Conservation (phyloP, 2,797 vertebrate genomes). For the Muscicapa striata region DNA sequence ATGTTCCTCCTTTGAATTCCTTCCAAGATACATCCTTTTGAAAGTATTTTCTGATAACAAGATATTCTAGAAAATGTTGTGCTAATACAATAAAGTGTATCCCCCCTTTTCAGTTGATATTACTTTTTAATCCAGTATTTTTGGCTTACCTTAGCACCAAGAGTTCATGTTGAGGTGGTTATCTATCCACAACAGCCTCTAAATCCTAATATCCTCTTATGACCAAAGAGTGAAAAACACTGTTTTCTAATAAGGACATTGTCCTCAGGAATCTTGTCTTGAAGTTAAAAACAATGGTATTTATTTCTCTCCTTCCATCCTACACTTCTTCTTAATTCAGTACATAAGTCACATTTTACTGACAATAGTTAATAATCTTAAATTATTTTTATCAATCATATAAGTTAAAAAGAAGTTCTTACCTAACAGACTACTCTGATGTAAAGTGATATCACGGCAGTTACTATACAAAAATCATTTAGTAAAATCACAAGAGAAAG, state of each 20-base stretch:
- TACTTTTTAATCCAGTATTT: not conserved
- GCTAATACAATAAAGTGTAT: not conserved
- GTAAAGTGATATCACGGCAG: not conserved
- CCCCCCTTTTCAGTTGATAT: not conserved
- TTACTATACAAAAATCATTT: not conserved
- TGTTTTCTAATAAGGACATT: not conserved
- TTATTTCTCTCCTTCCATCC: not conserved
- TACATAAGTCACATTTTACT: not conserved
- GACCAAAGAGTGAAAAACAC: not conserved
- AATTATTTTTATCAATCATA: not conserved
- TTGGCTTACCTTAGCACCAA: not conserved
- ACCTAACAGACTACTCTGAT: not conserved
- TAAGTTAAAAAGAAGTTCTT: not conserved
- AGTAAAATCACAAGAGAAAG: not conserved
- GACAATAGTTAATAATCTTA: not conserved
- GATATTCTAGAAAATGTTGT: not conserved
- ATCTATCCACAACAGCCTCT: not conserved
- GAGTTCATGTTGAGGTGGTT: not conserved
- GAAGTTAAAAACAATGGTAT: not conserved
- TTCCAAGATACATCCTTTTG: not conserved
- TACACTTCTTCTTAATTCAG: not conserved
- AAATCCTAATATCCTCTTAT: not conserved
- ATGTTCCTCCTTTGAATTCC: not conserved
- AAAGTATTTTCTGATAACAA: slow-evolving; percentile 15
- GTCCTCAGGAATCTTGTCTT: not conserved